Percentiles rank a stretch among this genome's conserved stretches.
These are phyloP conservation scores for Pachliopta kotzebuea DNA, from an alignment of 2,888 invertebrate genomes.

Conservation along the genomic window DNA sequence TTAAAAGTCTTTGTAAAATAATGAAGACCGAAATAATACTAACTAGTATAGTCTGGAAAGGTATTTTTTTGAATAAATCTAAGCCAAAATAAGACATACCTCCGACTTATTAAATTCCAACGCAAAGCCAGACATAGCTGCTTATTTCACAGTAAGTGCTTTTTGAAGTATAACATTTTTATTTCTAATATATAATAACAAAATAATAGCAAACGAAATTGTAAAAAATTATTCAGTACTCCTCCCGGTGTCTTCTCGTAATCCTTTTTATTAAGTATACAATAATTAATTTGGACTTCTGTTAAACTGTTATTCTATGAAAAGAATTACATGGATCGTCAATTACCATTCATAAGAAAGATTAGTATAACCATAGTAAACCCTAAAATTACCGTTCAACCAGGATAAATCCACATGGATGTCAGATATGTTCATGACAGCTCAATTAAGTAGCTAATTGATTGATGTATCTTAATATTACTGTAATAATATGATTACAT, in stretches of 20 bases:
- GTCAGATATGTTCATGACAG: conserved; percentile 8
- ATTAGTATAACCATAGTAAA: not conserved
- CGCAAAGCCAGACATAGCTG: not conserved
- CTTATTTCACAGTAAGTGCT: not conserved
- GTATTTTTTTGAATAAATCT: not conserved
- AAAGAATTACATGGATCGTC: not conserved
- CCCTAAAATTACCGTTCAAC: not conserved
- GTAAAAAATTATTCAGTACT: not conserved
- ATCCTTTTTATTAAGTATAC: not conserved
- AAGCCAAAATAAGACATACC: conserved; percentile 6
- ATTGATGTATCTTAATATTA: not conserved
- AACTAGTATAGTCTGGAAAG: not conserved
- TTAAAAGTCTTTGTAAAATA: not conserved
- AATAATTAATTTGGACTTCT: not conserved
- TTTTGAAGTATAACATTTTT: not conserved
- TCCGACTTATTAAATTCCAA: conserved; percentile 18
- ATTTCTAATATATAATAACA: not conserved
- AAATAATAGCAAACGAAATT: not conserved
- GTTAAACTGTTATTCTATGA: not conserved
- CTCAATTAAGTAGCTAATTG: conserved; percentile 8
- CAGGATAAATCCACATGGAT: not conserved
- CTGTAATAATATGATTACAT: not conserved
- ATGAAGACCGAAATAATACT: not conserved
- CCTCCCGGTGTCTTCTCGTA: no score
- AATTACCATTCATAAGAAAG: not conserved